These are phyloP conservation scores for Maniola hyperantus DNA, from an alignment of 2,888 invertebrate genomes.

Conservation along the genomic window DNA sequence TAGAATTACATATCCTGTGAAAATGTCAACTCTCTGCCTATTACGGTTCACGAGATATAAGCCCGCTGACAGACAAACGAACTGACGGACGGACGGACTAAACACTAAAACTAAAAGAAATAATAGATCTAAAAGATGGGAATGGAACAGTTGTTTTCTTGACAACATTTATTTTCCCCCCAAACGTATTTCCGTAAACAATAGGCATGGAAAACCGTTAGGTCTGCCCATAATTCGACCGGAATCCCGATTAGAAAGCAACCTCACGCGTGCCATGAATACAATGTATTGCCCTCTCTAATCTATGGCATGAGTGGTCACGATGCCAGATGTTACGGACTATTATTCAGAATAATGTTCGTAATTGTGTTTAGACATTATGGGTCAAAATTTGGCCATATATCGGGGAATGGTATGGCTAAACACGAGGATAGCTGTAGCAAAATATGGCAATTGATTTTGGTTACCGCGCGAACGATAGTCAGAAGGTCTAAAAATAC, in stretches of 20 bases:
- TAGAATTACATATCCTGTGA: too few species aligned
- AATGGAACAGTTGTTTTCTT: neutral
- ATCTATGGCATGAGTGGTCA: constrained; percentile 34
- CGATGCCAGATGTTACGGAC: constrained; percentile 34
- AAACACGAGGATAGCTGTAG: neutral
- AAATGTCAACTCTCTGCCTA: too few species aligned
- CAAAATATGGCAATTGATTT: neutral
- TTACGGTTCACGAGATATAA: too few species aligned
- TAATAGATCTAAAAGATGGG: neutral
- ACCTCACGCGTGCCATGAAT: constrained; percentile 23
- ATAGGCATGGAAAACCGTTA: neutral
- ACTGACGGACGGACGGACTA: too few species aligned
- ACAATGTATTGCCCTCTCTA: constrained; percentile 31
- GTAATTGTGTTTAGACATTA: constrained; percentile 37
- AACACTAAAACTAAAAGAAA: too few species aligned
- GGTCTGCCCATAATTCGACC: constrained; percentile 1
- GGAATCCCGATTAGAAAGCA: constrained; percentile 15
- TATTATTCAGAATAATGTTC: constrained; percentile 37
- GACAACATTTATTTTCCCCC: neutral
- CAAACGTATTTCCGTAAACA: neutral
- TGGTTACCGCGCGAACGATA: neutral
- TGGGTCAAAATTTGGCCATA: constrained; percentile 32
- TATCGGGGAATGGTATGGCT: constrained; percentile 14
- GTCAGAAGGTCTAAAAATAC: neutral
- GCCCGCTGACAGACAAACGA: too few species aligned